Evolutionary conservation across 2,113 vertebrate species (phyloP).

Genomic region (Cettia cetti): DNA sequence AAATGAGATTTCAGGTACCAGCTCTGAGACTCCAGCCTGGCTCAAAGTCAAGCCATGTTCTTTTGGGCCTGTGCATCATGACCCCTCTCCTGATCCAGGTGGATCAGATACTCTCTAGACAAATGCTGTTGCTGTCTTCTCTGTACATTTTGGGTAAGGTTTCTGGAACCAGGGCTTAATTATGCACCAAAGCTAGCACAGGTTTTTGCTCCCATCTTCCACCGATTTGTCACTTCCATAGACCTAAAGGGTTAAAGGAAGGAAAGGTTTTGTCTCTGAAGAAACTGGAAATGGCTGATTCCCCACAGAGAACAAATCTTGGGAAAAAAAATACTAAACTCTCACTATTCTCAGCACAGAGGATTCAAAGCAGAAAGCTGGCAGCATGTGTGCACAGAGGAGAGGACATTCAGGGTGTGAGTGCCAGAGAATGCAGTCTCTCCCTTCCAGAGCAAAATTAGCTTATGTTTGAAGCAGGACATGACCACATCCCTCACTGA

Average conservation of each 20-base stretch:
- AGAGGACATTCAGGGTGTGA: not conserved
- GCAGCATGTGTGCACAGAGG: not conserved
- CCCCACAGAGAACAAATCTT: not conserved
- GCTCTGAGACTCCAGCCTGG: not conserved
- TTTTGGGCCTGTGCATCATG: not conserved
- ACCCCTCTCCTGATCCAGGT: not conserved
- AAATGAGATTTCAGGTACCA: not conserved
- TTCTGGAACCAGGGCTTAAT: not conserved
- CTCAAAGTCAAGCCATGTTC: not conserved
- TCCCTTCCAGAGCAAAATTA: constrained; percentile 29
- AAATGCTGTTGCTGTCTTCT: not conserved
- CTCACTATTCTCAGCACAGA: not conserved
- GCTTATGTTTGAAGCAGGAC: constrained; percentile 6
- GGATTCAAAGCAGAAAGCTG: not conserved
- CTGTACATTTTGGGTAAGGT: not conserved
- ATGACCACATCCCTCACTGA: not conserved
- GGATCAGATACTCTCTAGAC: not conserved
- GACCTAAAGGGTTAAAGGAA: not conserved
- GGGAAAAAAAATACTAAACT: not conserved
- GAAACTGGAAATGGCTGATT: not conserved
- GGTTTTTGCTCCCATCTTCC: not conserved
- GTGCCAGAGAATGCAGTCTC: not conserved
- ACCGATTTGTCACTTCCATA: not conserved
- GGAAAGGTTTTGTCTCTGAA: not conserved
- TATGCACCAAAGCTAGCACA: not conserved